These are phyloP conservation scores for Sepioteuthis lessoniana DNA, from an alignment of 2,888 invertebrate genomes.

Conservation along the genomic window DNA sequence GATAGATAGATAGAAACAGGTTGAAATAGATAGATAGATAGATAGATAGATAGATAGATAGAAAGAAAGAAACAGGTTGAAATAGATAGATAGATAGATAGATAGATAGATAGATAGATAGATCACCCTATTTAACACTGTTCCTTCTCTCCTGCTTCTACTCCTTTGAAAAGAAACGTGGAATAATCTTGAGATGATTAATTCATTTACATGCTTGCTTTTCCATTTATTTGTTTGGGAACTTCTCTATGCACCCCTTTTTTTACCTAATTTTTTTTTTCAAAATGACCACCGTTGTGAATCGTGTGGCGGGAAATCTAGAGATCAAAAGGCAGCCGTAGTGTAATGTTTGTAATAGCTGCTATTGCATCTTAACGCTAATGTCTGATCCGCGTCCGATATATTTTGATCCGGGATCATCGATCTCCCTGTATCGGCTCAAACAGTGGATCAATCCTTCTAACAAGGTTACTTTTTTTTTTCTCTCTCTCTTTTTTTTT, in stretches of 20 bases:
- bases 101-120: not conserved
- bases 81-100: not conserved
- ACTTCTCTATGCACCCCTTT: not conserved
- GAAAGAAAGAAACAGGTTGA: not conserved
- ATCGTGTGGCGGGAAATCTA: not conserved
- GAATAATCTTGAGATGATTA: not conserved
- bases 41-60: too few relatives aligned
- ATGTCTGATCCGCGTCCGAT: constrained; percentile 2
- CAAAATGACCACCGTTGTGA: not conserved
- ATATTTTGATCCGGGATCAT: constrained; percentile 15
- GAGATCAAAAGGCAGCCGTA: not conserved
- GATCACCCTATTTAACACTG: not conserved
- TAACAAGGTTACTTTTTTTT: not conserved
- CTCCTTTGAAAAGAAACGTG: not conserved
- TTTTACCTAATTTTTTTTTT: not conserved
- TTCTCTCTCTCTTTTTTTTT: too few relatives aligned
- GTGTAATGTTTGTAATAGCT: not conserved
- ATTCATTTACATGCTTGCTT: not conserved
- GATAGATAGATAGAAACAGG: too few relatives aligned
- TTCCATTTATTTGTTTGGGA: not conserved
- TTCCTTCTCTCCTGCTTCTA: not conserved
- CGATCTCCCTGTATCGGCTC: not conserved
- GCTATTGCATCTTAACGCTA: not conserved
- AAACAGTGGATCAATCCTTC: not conserved
- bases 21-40: too few relatives aligned